Base-by-base conservation (phyloP, 2,797 vertebrate species). In the Argentina silus region DNA sequence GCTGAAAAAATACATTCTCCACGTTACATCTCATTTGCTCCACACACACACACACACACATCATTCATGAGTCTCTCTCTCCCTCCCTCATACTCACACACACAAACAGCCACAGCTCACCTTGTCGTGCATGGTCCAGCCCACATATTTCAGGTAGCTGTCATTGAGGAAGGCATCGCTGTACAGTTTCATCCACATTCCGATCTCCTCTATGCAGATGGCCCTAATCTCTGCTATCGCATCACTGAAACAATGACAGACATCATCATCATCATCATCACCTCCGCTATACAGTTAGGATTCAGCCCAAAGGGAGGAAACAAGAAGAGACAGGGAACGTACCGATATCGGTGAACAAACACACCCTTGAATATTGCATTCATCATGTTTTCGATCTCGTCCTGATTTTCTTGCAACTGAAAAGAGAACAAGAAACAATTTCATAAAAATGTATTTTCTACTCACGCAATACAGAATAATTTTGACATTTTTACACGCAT, bases 311-410 rank as follows among this genome's bases (percentile, higher is more conserved):
- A 75, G 45, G 55, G 23, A 67, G 12, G 36, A 44, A 6, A 15
- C 6, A n/a, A 11, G 1, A 23, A 60, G 7, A 27, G 56, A 45
- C 9, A 70, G 3, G 71, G 45, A 12, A 21, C 94, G 83, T 94
- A 98, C 98, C 98, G 93, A 87, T 99, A 99, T 95, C 98, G 91
- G 89, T 99, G 98, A 90, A 99, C 96, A 91, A 99, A 99, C 81
- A 99, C 97, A 85, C 98, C 98, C 94, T 99, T 99, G 94, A 99
- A 99, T 92, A 99, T 99, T 79, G 98, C 98, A 89, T 99, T 99
- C 98, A 99, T 99, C 98, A 99, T 99, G 89, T 99, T 99, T 92
- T 99, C 98, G 90, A 99, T 99, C 93, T 99, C 98, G 83, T 99
- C 98, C 89, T 99, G 98, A 92, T 99, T 99, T 94, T 99, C 98